These are phyloP conservation scores for Trypoxylus dichotomus DNA, from an alignment of 1,140 invertebrate species.

Conservation along the genomic window DNA sequence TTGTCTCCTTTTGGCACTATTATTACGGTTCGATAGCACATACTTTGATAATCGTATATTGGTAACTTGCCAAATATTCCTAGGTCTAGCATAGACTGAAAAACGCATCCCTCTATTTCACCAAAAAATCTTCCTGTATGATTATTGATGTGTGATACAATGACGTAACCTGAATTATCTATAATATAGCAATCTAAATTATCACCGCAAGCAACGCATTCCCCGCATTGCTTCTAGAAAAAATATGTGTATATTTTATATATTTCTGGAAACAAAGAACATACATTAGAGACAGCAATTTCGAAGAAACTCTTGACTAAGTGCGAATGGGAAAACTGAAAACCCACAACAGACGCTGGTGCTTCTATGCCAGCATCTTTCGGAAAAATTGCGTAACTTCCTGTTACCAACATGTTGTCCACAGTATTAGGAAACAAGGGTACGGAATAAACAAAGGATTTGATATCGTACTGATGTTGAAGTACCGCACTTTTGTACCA, in stretches of 20 bases:
- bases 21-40: slow-evolving; percentile 63
- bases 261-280: neutral
- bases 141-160: slow-evolving; percentile 70
- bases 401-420: slow-evolving; percentile 70
- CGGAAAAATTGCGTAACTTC: slow-evolving; percentile 83
- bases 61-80: slow-evolving; percentile 75
- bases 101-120: slow-evolving; percentile 75
- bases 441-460: slow-evolving; percentile 77
- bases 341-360: slow-evolving; percentile 85
- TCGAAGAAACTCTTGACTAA: slow-evolving; percentile 69
- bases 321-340: slow-evolving; percentile 72
- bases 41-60: slow-evolving; percentile 85
- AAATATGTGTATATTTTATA: neutral
- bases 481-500: slow-evolving; percentile 92
- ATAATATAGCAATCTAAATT: slow-evolving; percentile 80
- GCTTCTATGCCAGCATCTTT: slow-evolving; percentile 75
- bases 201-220: slow-evolving; percentile 60
- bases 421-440: slow-evolving; percentile 67
- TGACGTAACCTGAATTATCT: slow-evolving; percentile 88
- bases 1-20: slow-evolving; percentile 46
- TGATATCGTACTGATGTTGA: slow-evolving; percentile 74
- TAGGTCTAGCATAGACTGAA: slow-evolving; percentile 74
- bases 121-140: slow-evolving; percentile 82
- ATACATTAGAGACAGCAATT: slow-evolving; percentile 58
- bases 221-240: slow-evolving; percentile 44